Percentiles rank a stretch among this genome's conserved stretches.
Evolutionary conservation across 2,113 vertebrate species (phyloP).

Genomic region (Leptosomus discolor): DNA sequence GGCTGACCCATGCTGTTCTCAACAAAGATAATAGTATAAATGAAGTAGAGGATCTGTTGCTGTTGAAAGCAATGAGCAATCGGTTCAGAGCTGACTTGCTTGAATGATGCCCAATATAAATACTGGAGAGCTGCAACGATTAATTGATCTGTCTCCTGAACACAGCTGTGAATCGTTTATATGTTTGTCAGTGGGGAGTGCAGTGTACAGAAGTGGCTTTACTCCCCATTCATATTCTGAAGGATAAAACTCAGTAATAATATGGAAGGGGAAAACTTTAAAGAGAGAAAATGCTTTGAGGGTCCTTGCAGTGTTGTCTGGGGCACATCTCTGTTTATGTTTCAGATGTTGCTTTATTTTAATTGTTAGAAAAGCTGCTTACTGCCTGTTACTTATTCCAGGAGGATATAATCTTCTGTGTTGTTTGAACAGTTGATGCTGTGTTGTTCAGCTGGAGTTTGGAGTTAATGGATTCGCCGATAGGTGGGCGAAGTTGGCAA

Average conservation of each 20-base stretch:
- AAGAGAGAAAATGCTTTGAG: background rate
- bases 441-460: slow-evolving; percentile 5
- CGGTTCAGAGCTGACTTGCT: slow-evolving; percentile 24
- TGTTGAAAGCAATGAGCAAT: slow-evolving; percentile 32
- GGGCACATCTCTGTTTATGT: background rate
- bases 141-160: slow-evolving; percentile 62
- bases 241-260: slow-evolving; percentile 10
- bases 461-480: slow-evolving; percentile 32
- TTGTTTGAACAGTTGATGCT: background rate
- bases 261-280: background rate
- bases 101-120: slow-evolving; percentile 62
- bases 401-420: background rate
- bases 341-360: background rate
- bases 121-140: slow-evolving; percentile 57
- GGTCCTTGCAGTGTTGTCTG: background rate
- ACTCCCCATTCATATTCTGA: slow-evolving; percentile 11
- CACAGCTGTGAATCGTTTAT: slow-evolving; percentile 60
- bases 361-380: background rate
- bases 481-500: slow-evolving; percentile 26
- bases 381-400: background rate
- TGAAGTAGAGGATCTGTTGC: slow-evolving; percentile 48
- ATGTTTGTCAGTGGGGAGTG: slow-evolving; percentile 32
- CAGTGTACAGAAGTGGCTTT: background rate
- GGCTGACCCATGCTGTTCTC: slow-evolving; percentile 11
- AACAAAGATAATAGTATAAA: slow-evolving; percentile 53